These are phyloP conservation scores for Oreochromis grahami DNA, from an alignment of 2,797 vertebrate species.

Conservation along the genomic window DNA sequence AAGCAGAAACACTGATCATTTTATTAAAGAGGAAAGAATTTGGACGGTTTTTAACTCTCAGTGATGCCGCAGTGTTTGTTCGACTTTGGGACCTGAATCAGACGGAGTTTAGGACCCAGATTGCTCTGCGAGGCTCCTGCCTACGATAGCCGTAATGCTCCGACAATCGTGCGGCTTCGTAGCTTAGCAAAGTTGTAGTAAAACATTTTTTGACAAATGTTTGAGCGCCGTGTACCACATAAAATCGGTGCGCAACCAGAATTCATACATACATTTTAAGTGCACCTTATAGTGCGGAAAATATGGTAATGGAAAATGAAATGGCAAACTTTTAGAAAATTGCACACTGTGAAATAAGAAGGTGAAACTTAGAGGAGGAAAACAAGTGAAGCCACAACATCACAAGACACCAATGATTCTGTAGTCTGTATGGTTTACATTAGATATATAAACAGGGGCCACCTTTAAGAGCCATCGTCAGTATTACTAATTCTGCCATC, in stretches of 20 bases:
- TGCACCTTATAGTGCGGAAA: accelerated
- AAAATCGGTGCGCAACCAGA: accelerated
- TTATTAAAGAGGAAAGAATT: neutral
- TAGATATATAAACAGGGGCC: no score
- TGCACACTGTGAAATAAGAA: neutral
- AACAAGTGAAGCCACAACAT: neutral
- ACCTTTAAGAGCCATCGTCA: no score
- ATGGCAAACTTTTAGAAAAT: accelerated
- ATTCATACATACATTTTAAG: accelerated
- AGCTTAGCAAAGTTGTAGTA: accelerated
- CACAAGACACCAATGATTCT: neutral
- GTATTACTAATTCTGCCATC: no score
- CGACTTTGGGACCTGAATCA: accelerated
- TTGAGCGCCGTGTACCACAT: neutral
- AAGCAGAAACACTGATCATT: accelerated
- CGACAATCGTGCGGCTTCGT: accelerated
- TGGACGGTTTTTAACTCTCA: neutral
- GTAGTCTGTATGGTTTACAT: neutral
- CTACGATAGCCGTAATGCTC: accelerated
- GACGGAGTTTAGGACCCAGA: neutral
- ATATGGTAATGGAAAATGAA: neutral
- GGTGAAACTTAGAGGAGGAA: neutral
- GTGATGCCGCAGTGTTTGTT: accelerated
- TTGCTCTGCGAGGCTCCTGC: neutral
- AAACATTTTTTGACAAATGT: neutral